Conservation (phyloP, 2,797 vertebrate genomes). For the Gymnoscopelus microlampas region DNA sequence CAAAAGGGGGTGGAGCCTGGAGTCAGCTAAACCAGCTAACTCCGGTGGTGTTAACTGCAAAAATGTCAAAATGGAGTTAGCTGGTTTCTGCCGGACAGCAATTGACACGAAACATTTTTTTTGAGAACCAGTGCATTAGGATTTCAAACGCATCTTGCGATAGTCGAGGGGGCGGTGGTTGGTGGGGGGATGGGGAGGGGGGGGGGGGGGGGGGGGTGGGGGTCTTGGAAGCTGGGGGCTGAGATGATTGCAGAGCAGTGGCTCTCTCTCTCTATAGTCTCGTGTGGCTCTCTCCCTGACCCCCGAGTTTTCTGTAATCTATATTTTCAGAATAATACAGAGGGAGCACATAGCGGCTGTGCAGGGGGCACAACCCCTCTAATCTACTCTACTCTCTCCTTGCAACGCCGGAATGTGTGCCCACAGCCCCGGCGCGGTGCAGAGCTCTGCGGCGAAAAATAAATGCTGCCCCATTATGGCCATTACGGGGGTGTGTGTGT, state of each 20-base stretch:
- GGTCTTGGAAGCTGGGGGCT: slow-evolving; percentile 33
- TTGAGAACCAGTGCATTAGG: slow-evolving; percentile 54
- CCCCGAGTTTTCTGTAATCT: slow-evolving; percentile 69
- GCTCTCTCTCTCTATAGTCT: slow-evolving; percentile 66
- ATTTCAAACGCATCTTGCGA: slow-evolving; percentile 64
- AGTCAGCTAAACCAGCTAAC: too few species aligned
- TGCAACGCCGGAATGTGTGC: slow-evolving; percentile 50
- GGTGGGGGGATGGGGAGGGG: too few species aligned
- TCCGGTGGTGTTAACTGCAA: too few species aligned
- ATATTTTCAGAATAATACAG: slow-evolving; percentile 79
- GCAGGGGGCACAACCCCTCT: slow-evolving; percentile 77
- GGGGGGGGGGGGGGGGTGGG: too few species aligned
- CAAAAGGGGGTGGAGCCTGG: too few species aligned
- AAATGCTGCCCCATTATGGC: slow-evolving; percentile 30
- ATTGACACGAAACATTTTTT: too few species aligned
- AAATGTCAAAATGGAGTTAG: too few species aligned
- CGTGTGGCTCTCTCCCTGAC: slow-evolving; percentile 64
- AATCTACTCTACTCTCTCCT: slow-evolving; percentile 71
- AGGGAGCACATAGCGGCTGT: slow-evolving; percentile 66
- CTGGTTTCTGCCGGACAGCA: too few species aligned
- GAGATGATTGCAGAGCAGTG: slow-evolving; percentile 70
- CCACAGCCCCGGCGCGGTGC: slow-evolving; percentile 31
- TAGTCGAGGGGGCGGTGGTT: slow-evolving; percentile 27
- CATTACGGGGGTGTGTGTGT: too few species aligned
- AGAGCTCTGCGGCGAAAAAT: slow-evolving; percentile 35